Percentiles rank a stretch among this genome's conserved stretches.
Evolutionary conservation across 2,797 vertebrate genomes (phyloP).

Genomic region (Takifugu ocellatus): DNA sequence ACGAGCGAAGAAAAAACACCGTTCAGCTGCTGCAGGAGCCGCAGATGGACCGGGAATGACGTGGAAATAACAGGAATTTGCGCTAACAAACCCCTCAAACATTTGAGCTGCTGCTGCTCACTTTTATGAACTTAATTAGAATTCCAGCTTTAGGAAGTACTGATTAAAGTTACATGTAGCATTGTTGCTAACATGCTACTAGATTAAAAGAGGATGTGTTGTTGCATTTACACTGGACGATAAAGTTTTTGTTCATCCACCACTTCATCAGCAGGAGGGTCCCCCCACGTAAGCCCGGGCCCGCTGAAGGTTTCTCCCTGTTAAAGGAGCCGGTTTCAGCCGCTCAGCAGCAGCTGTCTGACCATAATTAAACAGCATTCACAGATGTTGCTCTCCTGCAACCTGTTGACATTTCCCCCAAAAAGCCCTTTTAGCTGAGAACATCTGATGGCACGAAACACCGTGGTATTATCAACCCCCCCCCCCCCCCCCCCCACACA

Average conservation of each 20-base stretch:
- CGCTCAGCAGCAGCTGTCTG: constrained; percentile 56
- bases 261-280: too few relatives aligned
- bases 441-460: constrained; percentile 37
- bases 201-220: too few relatives aligned
- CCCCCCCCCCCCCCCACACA: constrained; percentile 1
- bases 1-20: constrained; percentile 9
- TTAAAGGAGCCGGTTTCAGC: too few relatives aligned
- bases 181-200: too few relatives aligned
- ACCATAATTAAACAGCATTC: constrained; percentile 54
- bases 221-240: too few relatives aligned
- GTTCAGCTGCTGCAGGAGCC: constrained; percentile 14
- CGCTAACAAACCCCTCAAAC: constrained; percentile 20
- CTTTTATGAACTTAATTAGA: constrained; percentile 17
- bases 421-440: constrained; percentile 34
- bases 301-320: too few relatives aligned
- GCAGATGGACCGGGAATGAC: constrained; percentile 44
- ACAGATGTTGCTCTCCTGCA: constrained; percentile 48
- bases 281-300: too few relatives aligned
- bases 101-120: constrained; percentile 15
- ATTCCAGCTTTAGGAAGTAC: constrained; percentile 14
- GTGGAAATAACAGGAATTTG: constrained; percentile 37
- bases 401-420: constrained; percentile 50
- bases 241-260: too few relatives aligned
- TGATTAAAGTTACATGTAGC: constrained; percentile 46
- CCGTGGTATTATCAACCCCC: constrained; percentile 32